Conservation (phyloP, 2,797 vertebrate species). For the Pipistrellus pipistrellus region DNA sequence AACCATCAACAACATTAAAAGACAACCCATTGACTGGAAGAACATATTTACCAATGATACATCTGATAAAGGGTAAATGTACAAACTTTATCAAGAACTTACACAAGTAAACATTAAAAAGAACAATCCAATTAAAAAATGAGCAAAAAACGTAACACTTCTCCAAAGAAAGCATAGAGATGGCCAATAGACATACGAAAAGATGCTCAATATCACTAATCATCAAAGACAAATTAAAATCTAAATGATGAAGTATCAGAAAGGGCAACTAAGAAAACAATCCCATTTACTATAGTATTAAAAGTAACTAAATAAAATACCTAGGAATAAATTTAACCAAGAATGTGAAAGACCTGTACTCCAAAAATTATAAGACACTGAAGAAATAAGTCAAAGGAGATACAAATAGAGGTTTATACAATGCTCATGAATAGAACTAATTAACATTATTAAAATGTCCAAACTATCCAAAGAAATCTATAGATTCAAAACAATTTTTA, state of each 20-base stretch:
- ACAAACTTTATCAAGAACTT: too few relatives aligned
- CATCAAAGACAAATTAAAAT: too few relatives aligned
- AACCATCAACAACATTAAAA: too few relatives aligned
- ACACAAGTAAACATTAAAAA: too few relatives aligned
- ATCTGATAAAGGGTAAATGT: too few relatives aligned
- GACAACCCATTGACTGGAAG: too few relatives aligned
- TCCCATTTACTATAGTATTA: background rate
- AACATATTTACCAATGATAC: too few relatives aligned
- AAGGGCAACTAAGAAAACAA: background rate
- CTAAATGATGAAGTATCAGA: background rate
- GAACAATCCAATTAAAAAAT: too few relatives aligned
- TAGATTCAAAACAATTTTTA: background rate
- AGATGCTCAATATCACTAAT: too few relatives aligned
- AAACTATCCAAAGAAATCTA: background rate
- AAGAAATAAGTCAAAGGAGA: background rate
- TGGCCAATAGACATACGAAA: too few relatives aligned
- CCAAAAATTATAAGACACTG: background rate
- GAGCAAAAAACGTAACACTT: too few relatives aligned
- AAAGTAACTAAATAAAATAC: background rate
- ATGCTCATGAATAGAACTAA: background rate
- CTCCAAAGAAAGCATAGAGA: too few relatives aligned
- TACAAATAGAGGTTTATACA: background rate
- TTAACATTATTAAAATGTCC: background rate
- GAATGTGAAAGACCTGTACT: background rate
- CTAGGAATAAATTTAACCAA: background rate